Evolutionary conservation across 1,140 invertebrate genomes (phyloP).

Genomic region (Drosophila trapezifrons): DNA sequence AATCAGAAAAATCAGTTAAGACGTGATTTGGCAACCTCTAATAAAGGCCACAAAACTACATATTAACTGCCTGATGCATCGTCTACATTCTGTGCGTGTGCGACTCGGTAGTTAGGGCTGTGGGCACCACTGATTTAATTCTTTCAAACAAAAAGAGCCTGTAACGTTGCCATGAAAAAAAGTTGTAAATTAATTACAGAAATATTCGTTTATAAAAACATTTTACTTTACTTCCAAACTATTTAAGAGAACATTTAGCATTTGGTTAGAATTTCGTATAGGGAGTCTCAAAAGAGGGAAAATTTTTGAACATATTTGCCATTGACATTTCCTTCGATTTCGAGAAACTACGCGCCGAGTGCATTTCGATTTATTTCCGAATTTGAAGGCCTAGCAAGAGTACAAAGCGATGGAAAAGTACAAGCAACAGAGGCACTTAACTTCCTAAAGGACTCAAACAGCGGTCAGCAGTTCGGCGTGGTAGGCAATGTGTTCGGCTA

Average conservation of each 20-base stretch:
- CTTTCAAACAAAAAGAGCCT: too few species aligned
- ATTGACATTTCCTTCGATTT: background rate
- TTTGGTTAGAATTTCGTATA: background rate
- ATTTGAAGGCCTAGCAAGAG: constrained; percentile 1
- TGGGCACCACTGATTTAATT: too few species aligned
- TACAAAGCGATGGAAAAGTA: constrained; percentile 20
- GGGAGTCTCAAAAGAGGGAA: background rate
- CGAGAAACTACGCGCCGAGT: background rate
- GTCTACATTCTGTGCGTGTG: too few species aligned
- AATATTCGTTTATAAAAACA: too few species aligned
- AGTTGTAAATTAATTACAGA: too few species aligned
- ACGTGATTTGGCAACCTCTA: too few species aligned
- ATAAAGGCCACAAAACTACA: too few species aligned
- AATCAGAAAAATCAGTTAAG: too few species aligned
- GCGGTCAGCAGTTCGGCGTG: constrained; percentile 90
- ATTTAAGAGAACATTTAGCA: background rate
- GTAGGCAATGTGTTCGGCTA: constrained; percentile 96
- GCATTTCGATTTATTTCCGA: constrained; percentile 18
- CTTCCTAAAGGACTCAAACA: constrained; percentile 7
- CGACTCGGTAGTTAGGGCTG: too few species aligned
- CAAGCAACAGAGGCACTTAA: constrained; percentile 2
- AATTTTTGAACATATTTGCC: background rate
- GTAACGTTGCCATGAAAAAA: too few species aligned
- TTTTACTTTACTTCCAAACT: too few species aligned
- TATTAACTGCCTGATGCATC: too few species aligned